phyloP scores from a whole-genome alignment of 2,797 vertebrate genomes.

The Mico argentatus region DNA sequence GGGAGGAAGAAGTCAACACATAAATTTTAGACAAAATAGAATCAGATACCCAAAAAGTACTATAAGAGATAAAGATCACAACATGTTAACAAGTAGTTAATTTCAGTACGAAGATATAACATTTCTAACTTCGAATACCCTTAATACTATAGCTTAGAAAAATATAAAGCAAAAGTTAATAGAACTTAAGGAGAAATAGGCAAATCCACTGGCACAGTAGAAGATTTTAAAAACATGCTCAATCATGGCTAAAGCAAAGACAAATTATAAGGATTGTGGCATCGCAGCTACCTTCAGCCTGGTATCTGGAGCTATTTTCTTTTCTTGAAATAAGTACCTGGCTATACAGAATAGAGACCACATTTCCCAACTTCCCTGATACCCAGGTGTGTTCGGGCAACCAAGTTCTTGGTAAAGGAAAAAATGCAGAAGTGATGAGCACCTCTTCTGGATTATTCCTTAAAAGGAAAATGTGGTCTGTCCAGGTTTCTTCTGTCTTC shows the following conservation, averaged over 20 bases:
- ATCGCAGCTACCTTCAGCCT: background rate
- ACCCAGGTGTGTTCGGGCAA: background rate
- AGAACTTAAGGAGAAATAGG: background rate
- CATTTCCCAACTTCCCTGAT: background rate
- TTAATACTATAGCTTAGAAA: background rate
- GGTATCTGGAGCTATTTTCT: background rate
- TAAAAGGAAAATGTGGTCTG: background rate
- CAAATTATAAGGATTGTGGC: background rate
- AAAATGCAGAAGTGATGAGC: background rate
- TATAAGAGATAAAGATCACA: background rate
- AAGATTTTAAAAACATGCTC: background rate
- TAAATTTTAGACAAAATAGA: slow-evolving; percentile 25
- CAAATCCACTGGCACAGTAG: background rate
- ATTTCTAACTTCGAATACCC: background rate
- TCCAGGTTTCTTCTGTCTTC: background rate
- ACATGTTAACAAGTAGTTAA: background rate
- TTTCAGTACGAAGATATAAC: background rate
- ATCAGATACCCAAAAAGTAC: background rate
- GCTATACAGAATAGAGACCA: background rate
- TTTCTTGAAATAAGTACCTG: background rate
- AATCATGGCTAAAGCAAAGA: background rate
- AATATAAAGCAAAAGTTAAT: background rate
- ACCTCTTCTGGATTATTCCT: background rate
- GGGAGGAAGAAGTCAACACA: background rate
- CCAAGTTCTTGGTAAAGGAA: background rate